Conservation (phyloP, 1,140 invertebrate genomes). For the Streblospio benedicti region DNA sequence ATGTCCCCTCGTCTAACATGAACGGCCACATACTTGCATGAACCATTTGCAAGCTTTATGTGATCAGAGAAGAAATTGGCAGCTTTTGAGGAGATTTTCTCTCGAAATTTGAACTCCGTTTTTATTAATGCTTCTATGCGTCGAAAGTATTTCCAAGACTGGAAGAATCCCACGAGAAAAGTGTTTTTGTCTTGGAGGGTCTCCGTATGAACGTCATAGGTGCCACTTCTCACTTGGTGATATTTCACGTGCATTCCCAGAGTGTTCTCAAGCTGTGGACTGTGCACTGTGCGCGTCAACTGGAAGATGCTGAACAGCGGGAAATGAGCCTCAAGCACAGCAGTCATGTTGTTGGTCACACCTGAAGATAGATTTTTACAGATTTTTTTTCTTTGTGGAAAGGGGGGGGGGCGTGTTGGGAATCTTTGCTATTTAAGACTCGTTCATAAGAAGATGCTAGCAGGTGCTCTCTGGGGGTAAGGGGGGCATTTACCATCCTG, state of each 20-base stretch:
- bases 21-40: background rate
- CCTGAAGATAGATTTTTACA: no score
- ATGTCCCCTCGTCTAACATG: constrained; percentile 5
- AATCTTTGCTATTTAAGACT: no score
- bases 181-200: background rate
- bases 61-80: background rate
- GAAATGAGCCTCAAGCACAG: background rate
- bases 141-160: constrained; percentile 11
- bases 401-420: no score
- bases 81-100: background rate
- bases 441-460: no score
- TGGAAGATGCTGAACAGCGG: background rate
- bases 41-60: background rate
- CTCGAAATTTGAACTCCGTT: background rate
- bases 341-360: constrained; percentile 6
- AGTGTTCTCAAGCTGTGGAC: background rate
- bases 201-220: no score
- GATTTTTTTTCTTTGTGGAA: no score
- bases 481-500: no score
- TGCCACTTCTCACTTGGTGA: constrained; percentile 7
- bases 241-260: background rate
- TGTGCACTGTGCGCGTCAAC: background rate
- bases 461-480: no score
- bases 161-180: constrained; percentile 2
- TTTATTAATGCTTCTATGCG: background rate